phyloP scores from a whole-genome alignment of 2,113 vertebrate genomes.

The Semicossyphus pulcher region DNA sequence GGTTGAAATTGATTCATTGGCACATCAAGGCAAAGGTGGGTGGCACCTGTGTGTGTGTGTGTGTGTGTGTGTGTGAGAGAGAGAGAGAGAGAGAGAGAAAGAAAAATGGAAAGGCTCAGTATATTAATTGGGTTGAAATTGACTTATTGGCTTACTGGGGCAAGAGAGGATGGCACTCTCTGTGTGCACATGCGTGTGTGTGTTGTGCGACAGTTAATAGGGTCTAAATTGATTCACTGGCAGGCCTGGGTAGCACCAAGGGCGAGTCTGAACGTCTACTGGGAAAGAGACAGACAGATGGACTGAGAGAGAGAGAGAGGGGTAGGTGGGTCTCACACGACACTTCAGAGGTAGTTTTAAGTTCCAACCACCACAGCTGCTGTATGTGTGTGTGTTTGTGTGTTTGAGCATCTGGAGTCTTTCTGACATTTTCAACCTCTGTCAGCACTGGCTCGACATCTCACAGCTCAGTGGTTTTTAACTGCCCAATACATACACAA shows the following conservation, averaged over 20 bases:
- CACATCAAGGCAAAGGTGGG: slow-evolving; percentile 24
- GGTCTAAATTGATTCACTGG: slow-evolving; percentile 58
- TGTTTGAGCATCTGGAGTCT: slow-evolving; percentile 21
- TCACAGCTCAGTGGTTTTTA: slow-evolving; percentile 45
- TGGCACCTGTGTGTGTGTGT: slow-evolving; percentile 19
- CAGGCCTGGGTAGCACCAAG: slow-evolving; percentile 12
- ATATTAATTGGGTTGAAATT: slow-evolving; percentile 56
- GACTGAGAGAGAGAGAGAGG: slow-evolving; percentile 24
- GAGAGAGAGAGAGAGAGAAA: background rate
- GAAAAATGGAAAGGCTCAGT: slow-evolving; percentile 24
- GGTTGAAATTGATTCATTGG: slow-evolving; percentile 52
- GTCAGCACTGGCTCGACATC: slow-evolving; percentile 49
- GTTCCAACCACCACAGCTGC: slow-evolving; percentile 46
- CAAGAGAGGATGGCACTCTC: slow-evolving; percentile 30
- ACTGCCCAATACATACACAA: background rate
- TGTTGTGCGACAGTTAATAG: slow-evolving; percentile 47
- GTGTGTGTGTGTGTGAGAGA: slow-evolving; percentile 14
- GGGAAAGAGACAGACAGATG: slow-evolving; percentile 61
- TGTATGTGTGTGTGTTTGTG: slow-evolving; percentile 18
- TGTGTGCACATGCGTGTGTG: slow-evolving; percentile 28
- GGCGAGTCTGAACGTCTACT: slow-evolving; percentile 5
- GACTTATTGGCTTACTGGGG: slow-evolving; percentile 37
- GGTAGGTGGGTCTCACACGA: slow-evolving; percentile 44
- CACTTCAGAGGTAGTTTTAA: slow-evolving; percentile 44
- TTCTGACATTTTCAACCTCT: slow-evolving; percentile 54